Conservation (phyloP, 2,888 invertebrate species). For the Mesorhabditis spiculigera region DNA sequence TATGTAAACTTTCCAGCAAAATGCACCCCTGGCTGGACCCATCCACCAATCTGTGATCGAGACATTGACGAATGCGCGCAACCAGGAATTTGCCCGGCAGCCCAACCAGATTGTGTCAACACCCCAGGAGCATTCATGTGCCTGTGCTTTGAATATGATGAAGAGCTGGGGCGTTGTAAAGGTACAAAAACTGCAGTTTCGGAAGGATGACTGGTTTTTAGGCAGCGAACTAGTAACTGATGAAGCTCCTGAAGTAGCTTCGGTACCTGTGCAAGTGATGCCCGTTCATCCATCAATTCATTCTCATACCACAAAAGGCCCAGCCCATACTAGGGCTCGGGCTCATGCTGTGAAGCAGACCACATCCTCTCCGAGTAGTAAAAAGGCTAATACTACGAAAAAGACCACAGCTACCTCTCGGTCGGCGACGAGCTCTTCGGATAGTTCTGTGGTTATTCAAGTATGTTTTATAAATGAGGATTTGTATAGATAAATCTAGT, state of each 20-base stretch:
- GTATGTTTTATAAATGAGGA: too few species aligned
- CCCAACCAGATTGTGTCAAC: slow-evolving; percentile 85
- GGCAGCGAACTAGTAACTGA: slow-evolving; percentile 10
- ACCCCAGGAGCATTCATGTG: slow-evolving; percentile 86
- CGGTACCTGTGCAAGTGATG: slow-evolving; percentile 25
- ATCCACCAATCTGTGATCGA: slow-evolving; percentile 46
- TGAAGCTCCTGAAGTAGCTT: slow-evolving; percentile 10
- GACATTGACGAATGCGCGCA: slow-evolving; percentile 71
- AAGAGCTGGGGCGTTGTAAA: slow-evolving; percentile 24
- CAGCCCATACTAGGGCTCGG: not conserved
- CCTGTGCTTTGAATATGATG: slow-evolving; percentile 68
- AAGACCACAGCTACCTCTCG: too few species aligned
- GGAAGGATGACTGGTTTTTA: slow-evolving; percentile 8
- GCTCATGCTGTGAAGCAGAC: too few species aligned
- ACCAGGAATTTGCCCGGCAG: slow-evolving; percentile 62
- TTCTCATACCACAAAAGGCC: slow-evolving; percentile 7
- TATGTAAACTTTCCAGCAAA: slow-evolving; percentile 14
- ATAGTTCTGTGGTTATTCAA: too few species aligned
- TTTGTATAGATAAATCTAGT: too few species aligned
- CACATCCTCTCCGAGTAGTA: too few species aligned
- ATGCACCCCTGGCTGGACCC: slow-evolving; percentile 53
- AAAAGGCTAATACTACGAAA: too few species aligned
- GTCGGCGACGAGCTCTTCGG: too few species aligned
- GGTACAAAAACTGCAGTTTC: slow-evolving; percentile 9
- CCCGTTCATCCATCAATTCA: slow-evolving; percentile 24